Base-by-base conservation (phyloP, 1,140 invertebrate species). In the Zophobas morio region DNA sequence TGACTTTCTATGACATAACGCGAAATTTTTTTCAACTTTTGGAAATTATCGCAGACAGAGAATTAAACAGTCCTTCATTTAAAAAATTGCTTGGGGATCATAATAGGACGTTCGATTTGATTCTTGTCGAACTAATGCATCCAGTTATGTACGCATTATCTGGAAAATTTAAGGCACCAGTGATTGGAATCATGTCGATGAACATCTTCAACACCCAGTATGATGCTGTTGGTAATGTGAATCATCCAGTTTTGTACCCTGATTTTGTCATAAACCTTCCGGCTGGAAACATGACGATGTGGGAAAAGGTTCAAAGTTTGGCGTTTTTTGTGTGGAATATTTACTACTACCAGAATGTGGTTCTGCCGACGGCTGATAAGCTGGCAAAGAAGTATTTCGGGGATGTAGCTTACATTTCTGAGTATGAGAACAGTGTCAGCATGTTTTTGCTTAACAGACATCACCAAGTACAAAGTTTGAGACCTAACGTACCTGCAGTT, bases 371-470 rank as follows among this genome's bases (percentile, higher is more conserved):
- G 34, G 53, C n/a, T 3, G 4, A 56, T 5, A 56, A 20, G 20
- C 3, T 56, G 53, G 66, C 46, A 6, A 86, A 81, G 79, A 82
- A 85, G 78, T 70, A 84, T 81, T 88, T 89, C 78, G 88, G 86
- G 1, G 37, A 80, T 0, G 80, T 85, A 66, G 76, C 85, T 33
- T 79, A 84, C 40, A 77, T 75, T 6, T 20, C 20, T 20, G 79
- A 82, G 60, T 79, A 81, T 1, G 79, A 77, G 33, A 75, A 63
- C 53, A 81, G 80, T 73, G 49, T 80, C n/a, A 82, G 81, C 73
- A n/a, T 81, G 1, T 54, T 81, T 6, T 39, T 82, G 6, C 34
- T 82, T 35, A 81, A 81, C 63, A 75, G 76, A 66, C 79, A 81
- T 74, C 73, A 63, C 6, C 66, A 77, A 46, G 73, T 81, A 32